Base-by-base conservation (phyloP, 2,113 vertebrate genomes). In the Phylloscopus trochiloides region DNA sequence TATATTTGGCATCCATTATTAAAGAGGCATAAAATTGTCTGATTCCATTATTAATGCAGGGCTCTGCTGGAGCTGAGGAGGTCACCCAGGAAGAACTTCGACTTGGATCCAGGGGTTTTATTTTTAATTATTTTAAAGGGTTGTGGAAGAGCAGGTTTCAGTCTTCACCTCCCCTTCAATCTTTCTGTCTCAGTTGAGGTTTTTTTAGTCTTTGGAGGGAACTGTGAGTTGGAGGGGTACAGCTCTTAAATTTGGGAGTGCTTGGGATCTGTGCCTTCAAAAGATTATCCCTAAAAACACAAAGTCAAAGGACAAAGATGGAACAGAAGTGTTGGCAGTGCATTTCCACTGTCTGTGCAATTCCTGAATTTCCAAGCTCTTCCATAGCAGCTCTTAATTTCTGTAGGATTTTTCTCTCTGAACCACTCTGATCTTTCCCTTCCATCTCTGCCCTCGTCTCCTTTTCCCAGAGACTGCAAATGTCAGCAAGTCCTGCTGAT, bases 1-100 rank as follows among this genome's bases (percentile, higher is more conserved):
- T 97, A 95, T 66, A 92, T 74, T 81, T 84, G 74, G 21, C 88
- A 98, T 98, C 65, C 73, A 98, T 98, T 98, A 98, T 98, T 98
- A 88, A 98, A 95, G 61, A 97, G 86, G 84, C 68, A 93, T 96
- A 95, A 97, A 97, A 96, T 90, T 85, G 77, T 85, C 95, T 94
- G 95, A 94, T 95, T 98, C 97, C 94, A 96, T 98, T 98, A 97
- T 96, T 97, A 91, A 97, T 98, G 92, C 70, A 96, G 94, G 94
- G 94, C 97, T 97, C 93, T 97, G 81, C 50, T 97, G 72, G 54
- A 90, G 57, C 62, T 88, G 65, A 89, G 92, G 70, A 96, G 92
- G 88, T 94, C 89, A 81, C 52, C n/a, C 25, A 73, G 54, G 40
- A 52, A 55, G 61, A 89, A 82, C 47, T 61, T 61, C 45, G 4